Evolutionary conservation across 1,140 invertebrate genomes (phyloP), one percentile per base, ranked within the genome.

Genomic region (Drosophila asahinai): DNA sequence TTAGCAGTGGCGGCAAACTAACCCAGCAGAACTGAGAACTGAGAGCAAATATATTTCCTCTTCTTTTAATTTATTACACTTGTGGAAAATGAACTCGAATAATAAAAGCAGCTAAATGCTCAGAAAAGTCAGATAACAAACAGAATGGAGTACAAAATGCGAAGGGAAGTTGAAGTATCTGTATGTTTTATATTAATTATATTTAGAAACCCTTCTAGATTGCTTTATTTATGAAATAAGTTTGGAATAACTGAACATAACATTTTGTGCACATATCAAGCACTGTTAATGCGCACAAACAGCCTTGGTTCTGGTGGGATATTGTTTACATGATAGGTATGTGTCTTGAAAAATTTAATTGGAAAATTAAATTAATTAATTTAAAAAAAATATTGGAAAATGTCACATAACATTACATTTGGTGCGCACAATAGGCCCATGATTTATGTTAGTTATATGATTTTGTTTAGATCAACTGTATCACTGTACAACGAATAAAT

Each of bases 51-150:
- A 43, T 17, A 43, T 17, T 54, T 54, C 38, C 25, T 57, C 52
- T 49, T 52, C 25, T 68, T 65, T 40, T 22, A 57, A 75, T 76
- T 65, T 75, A 65, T 63, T 62, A 51, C n/a, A 43, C 19, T 47
- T 43, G 38, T 55, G 65, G 60, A 67, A 48, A 64, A 62, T 40
- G 22, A 49, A 65, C 45, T 67, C 43, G 59, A n/a, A 52, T 55
- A 68, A 67, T 64, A 77, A 80, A 74, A 58, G 57, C 45, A 76
- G 80, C 79, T 72, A 83, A 86, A 66, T 64, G 55, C 17, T 51
- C 51, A 60, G 19, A 62, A 77, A 77, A 79, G 45, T 25, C 59
- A 47, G 36, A 54, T 43, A 68, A 77, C 17, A 57, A 71, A 19
- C 38, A 30, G 7, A n/a, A 30, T 38, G 40, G 40, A 36, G 51